Evolutionary conservation across 2,113 vertebrate genomes (phyloP).

Genomic region (Murina feae): DNA sequence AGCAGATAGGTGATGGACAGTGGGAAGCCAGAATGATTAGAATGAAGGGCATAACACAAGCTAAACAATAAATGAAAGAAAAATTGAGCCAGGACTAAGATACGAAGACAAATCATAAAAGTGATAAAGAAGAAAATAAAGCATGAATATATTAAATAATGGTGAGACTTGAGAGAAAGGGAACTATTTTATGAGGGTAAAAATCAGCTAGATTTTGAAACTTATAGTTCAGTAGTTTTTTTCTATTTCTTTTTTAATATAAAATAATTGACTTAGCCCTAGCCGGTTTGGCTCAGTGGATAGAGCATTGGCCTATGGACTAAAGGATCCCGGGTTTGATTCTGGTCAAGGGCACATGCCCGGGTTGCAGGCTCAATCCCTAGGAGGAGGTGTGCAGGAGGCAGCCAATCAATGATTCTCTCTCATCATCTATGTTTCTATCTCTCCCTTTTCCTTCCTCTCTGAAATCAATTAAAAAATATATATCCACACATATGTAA

Average conservation of each 20-base stretch:
- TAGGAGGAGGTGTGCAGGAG: no score
- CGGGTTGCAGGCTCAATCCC: no score
- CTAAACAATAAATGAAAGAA: background rate
- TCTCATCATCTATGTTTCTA: no score
- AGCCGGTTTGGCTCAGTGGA: no score
- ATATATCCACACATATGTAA: no score
- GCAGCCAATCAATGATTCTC: no score
- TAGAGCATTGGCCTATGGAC: no score
- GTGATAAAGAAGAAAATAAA: background rate
- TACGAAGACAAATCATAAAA: background rate
- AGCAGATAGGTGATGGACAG: background rate
- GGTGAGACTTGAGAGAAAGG: background rate
- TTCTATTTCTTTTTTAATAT: background rate
- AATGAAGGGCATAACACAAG: background rate
- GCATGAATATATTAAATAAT: background rate
- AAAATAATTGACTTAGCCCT: background rate
- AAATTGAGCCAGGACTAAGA: background rate
- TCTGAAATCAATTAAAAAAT: no score
- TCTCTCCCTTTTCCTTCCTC: no score
- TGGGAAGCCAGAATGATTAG: background rate
- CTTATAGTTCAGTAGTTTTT: background rate
- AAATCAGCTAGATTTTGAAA: constrained; percentile 9
- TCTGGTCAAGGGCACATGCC: no score
- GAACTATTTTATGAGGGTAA: background rate
- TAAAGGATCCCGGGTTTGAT: no score